Conservation (phyloP, 2,113 vertebrate species). For the Verasper variegatus region DNA sequence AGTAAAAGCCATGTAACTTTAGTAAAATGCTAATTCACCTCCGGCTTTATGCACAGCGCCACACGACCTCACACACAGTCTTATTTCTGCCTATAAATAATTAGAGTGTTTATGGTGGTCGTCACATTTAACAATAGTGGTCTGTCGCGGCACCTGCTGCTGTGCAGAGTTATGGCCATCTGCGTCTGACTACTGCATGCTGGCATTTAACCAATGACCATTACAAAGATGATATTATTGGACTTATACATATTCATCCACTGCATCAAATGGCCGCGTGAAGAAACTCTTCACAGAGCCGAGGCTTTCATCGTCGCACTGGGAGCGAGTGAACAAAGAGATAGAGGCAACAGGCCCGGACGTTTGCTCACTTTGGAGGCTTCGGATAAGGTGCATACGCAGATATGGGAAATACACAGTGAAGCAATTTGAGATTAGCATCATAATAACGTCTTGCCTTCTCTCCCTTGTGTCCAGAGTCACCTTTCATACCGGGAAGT, state of each 20-base stretch:
- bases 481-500: constrained; percentile 95
- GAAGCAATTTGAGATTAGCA: constrained; percentile 69
- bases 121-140: constrained; percentile 62
- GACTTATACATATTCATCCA: constrained; percentile 67
- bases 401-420: constrained; percentile 65
- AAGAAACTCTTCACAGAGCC: constrained; percentile 25
- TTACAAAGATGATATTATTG: constrained; percentile 57
- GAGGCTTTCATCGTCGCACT: constrained; percentile 24
- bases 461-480: constrained; percentile 94
- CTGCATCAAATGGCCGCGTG: constrained; percentile 51
- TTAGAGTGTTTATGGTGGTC: constrained; percentile 51
- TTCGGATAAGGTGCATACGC: constrained; percentile 54
- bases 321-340: constrained; percentile 34
- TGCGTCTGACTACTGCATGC: constrained; percentile 52
- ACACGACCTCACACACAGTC: not conserved
- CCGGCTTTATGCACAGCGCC: constrained; percentile 16
- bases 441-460: constrained; percentile 86
- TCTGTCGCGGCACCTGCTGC: constrained; percentile 57
- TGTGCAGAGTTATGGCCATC: constrained; percentile 57
- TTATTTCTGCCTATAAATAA: constrained; percentile 58
- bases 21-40: constrained; percentile 38
- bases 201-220: constrained; percentile 63
- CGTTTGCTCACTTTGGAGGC: constrained; percentile 55
- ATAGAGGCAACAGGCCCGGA: constrained; percentile 17
- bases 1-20: not conserved